Evolutionary conservation across 2,888 invertebrate genomes (phyloP).

Genomic region (Drosophila greeni): DNA sequence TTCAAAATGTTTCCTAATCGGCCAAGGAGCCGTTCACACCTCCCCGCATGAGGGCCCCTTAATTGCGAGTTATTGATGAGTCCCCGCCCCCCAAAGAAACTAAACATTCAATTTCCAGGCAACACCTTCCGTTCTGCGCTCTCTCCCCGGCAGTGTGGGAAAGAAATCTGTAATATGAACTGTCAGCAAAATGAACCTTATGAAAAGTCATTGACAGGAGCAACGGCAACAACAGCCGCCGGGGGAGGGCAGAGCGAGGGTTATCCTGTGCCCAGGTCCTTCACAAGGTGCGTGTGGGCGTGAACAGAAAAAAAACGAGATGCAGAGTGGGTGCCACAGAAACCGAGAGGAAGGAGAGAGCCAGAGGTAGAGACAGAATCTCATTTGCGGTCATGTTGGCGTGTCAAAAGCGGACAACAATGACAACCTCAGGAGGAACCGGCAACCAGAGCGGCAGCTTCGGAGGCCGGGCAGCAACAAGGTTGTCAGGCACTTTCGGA

Average conservation of each 20-base stretch:
- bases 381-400: constrained; percentile 70
- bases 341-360: neutral
- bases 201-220: constrained; percentile 61
- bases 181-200: constrained; percentile 55
- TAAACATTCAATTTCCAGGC: constrained; percentile 38
- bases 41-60: constrained; percentile 44
- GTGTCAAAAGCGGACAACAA: constrained; percentile 58
- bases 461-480: constrained; percentile 21
- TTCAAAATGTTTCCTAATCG: constrained; percentile 40
- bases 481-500: constrained; percentile 26
- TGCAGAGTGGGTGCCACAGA: constrained; percentile 14
- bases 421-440: constrained; percentile 39
- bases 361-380: constrained; percentile 48
- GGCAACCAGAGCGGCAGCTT: constrained; percentile 21
- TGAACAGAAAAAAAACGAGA: constrained; percentile 45
- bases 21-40: constrained; percentile 42
- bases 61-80: constrained; percentile 51
- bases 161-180: constrained; percentile 46
- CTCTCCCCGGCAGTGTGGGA: constrained; percentile 14
- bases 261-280: constrained; percentile 44
- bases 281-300: constrained; percentile 58
- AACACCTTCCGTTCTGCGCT: neutral
- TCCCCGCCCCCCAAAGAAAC: constrained; percentile 4
- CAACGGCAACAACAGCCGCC: constrained; percentile 11
- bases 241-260: constrained; percentile 1